Evolutionary conservation across 2,113 vertebrate species (phyloP).

Genomic region (Mystacornis crossleyi): DNA sequence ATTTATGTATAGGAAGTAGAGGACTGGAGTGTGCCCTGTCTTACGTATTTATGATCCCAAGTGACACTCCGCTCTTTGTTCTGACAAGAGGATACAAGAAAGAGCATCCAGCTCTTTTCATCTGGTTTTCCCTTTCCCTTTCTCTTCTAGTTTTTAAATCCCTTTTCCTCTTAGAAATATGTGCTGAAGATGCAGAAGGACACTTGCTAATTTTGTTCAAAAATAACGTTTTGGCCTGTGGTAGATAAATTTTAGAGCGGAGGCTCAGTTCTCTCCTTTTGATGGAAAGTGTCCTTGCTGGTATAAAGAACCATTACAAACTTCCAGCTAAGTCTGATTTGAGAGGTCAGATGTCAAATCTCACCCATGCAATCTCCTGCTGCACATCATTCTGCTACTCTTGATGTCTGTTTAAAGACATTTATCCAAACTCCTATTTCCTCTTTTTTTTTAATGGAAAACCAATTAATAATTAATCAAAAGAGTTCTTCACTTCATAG

Average conservation of each 20-base stretch:
- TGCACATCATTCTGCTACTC: slow-evolving; percentile 27
- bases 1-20: background rate
- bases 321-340: background rate
- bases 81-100: background rate
- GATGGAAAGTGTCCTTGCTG: background rate
- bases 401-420: slow-evolving; percentile 25
- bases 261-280: background rate
- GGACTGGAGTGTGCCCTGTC: background rate
- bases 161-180: background rate
- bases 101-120: background rate
- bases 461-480: background rate
- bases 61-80: background rate
- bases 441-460: background rate
- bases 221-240: background rate
- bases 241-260: background rate
- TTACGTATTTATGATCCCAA: background rate
- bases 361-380: slow-evolving; percentile 25
- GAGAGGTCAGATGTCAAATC: slow-evolving; percentile 25
- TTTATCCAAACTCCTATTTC: slow-evolving; percentile 30
- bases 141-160: background rate
- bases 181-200: background rate
- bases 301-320: slow-evolving; percentile 28
- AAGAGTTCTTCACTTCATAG: background rate
- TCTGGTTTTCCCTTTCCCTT: background rate
- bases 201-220: background rate